Percentiles rank a stretch among this genome's conserved stretches.
Evolutionary conservation across 2,113 vertebrate species (phyloP).

Genomic region (Epinephelus moara): DNA sequence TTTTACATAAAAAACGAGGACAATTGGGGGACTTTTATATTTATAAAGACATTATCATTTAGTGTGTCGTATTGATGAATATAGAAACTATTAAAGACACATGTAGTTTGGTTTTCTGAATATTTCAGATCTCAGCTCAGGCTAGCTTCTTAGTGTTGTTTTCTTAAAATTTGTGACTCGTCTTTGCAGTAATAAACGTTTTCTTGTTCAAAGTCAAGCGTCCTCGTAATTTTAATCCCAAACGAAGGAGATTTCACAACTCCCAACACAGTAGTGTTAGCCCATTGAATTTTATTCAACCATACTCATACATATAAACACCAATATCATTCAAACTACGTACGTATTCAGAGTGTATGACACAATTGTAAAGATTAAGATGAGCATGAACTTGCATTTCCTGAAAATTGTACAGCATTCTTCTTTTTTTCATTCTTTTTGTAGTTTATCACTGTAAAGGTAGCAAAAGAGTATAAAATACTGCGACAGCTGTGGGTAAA

Average conservation of each 20-base stretch:
- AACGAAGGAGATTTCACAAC: conserved; percentile 5
- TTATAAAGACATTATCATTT: conserved; percentile 87
- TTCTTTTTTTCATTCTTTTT: neutral
- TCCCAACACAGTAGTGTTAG: conserved; percentile 19
- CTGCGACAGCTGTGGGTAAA: conserved; percentile 65
- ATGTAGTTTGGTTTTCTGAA: conserved; percentile 91
- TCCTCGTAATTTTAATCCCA: conserved; percentile 20
- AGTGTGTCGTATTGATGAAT: conserved; percentile 87
- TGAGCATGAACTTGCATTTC: conserved; percentile 56
- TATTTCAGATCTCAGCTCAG: conserved; percentile 91
- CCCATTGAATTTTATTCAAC: conserved; percentile 75
- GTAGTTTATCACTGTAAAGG: conserved; percentile 62
- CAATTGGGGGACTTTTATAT: conserved; percentile 88
- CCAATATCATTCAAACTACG: conserved; percentile 61
- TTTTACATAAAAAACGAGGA: conserved; percentile 86
- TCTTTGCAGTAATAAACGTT: conserved; percentile 90
- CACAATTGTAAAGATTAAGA: conserved; percentile 54
- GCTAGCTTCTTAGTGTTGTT: conserved; percentile 91
- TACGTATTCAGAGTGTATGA: conserved; percentile 62
- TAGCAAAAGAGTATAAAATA: conserved; percentile 79
- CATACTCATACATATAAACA: conserved; percentile 75
- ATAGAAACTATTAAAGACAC: conserved; percentile 88
- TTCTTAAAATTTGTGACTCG: conserved; percentile 89
- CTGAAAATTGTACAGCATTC: conserved; percentile 56
- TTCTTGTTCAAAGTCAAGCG: conserved; percentile 81